Base-by-base conservation (phyloP, 1,140 invertebrate species). In the Forficula auricularia region DNA sequence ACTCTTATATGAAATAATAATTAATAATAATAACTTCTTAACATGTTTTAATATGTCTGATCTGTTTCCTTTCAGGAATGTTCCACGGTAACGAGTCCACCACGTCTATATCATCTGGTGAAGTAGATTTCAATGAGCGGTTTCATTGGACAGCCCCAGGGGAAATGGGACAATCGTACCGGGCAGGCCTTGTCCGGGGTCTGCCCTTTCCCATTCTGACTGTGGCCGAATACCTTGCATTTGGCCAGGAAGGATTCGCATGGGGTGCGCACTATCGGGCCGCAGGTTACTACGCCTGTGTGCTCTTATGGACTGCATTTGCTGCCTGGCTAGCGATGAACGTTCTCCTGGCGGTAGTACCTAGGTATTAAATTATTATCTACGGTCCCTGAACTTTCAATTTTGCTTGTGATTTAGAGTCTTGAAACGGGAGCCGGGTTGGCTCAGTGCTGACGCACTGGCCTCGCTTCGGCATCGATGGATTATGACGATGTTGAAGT, bases 111-210 rank as follows among this genome's bases (percentile, higher is more conserved):
- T 27, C 22, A 27, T 27, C 22, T 6, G 22, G 22, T 27, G 87
- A 91, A 43, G 84, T 97, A 35, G 85, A 95, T 56, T 98, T 89
- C 66, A 98, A 98, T 55, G 94, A 98, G 61, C 73, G 89, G 50
- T 97, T 97, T 59, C 73, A 74, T 45, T 97, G 90, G 89, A 64
- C 75, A 38, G 77, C 75, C 37, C 74, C 87, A 1, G 71, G 72
- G 7, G 79, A 82, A 46, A 85, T 89, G 69, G 73, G 80, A 33
- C 72, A 76, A 47, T 80, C 79, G 53, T 92, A 91, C 59, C 72
- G 75, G 2, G 73, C 76, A 14, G 88, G 86, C 0, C 67, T 97
- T 49, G 66, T 75, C 44, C 73, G 84, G n/a, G 92, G 94, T 7
- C 66, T 95, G 8, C 94, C 94, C 0, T 95, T 86, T 62, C 94